Conservation (phyloP, 2,113 vertebrate genomes). For the Otolemur garnettii region DNA sequence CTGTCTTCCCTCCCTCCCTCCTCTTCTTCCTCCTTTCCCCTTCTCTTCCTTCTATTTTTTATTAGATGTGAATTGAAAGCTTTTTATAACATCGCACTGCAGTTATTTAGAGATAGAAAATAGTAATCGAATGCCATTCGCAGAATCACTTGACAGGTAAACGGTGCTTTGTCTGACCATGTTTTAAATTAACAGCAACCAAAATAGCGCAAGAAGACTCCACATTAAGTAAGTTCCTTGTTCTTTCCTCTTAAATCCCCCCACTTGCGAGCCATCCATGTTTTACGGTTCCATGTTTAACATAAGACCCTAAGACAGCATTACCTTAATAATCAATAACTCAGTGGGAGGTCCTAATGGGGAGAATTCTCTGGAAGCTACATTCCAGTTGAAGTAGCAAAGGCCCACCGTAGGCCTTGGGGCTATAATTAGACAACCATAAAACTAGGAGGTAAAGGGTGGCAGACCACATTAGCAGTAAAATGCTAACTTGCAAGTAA, state of each 20-base stretch:
- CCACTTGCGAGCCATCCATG: conserved; percentile 81
- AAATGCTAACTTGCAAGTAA: conserved; percentile 90
- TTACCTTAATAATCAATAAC: conserved; percentile 88
- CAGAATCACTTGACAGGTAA: conserved; percentile 5
- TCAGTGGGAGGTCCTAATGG: conserved; percentile 83
- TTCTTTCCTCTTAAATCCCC: not conserved
- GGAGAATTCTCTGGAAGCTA: conserved; percentile 78
- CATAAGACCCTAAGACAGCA: conserved; percentile 78
- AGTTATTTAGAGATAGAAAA: conserved; percentile 62
- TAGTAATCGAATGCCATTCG: not conserved
- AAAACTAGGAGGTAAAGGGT: conserved; percentile 82
- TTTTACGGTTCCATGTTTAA: conserved; percentile 79
- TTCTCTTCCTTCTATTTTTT: not conserved
- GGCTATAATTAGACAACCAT: conserved; percentile 83
- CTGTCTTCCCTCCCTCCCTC: not conserved
- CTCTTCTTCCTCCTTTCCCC: accelerated
- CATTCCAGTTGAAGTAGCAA: conserved; percentile 82
- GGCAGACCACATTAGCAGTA: conserved; percentile 86
- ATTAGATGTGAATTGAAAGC: not conserved
- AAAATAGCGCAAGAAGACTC: conserved; percentile 12
- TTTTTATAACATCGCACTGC: conserved; percentile 9
- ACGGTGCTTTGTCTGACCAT: conserved; percentile 29
- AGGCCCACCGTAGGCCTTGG: conserved; percentile 62
- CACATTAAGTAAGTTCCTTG: conserved; percentile 60
- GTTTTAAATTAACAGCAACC: conserved; percentile 69